phyloP scores from a whole-genome alignment of 2,113 vertebrate genomes.

The Oreotragus oreotragus region DNA sequence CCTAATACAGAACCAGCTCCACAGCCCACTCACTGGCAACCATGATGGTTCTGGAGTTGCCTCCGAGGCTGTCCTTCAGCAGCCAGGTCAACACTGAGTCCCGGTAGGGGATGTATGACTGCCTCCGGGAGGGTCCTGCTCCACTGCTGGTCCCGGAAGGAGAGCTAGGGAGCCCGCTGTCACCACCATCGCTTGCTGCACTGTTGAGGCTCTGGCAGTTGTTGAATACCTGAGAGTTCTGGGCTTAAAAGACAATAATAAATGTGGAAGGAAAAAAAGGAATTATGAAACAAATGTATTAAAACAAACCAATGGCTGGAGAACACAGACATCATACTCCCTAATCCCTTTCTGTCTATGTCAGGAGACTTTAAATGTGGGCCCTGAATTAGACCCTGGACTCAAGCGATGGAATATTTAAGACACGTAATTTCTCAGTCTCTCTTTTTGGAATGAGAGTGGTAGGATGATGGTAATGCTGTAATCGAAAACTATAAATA shows the following conservation, averaged over 20 bases:
- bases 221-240: slow-evolving; percentile 95
- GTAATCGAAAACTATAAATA: background rate
- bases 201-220: slow-evolving; percentile 95
- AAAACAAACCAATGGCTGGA: background rate
- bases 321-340: background rate
- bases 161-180: slow-evolving; percentile 80
- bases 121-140: slow-evolving; percentile 72
- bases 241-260: slow-evolving; percentile 81
- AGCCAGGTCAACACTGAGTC: slow-evolving; percentile 98
- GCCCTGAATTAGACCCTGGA: background rate
- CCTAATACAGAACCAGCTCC: background rate
- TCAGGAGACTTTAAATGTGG: background rate
- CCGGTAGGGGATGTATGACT: slow-evolving; percentile 94
- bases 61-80: slow-evolving; percentile 96
- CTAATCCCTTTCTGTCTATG: background rate
- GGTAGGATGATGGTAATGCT: background rate
- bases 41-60: slow-evolving; percentile 98
- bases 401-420: background rate
- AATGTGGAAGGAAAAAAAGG: slow-evolving; percentile 37
- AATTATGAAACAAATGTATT: background rate
- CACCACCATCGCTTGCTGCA: slow-evolving; percentile 86
- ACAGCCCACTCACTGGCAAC: slow-evolving; percentile 90
- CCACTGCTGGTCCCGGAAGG: slow-evolving; percentile 69
- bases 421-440: background rate
- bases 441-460: background rate